These are phyloP conservation scores for Scrobipalpa atriplicella DNA, from an alignment of 2,888 invertebrate species.

Conservation along the genomic window DNA sequence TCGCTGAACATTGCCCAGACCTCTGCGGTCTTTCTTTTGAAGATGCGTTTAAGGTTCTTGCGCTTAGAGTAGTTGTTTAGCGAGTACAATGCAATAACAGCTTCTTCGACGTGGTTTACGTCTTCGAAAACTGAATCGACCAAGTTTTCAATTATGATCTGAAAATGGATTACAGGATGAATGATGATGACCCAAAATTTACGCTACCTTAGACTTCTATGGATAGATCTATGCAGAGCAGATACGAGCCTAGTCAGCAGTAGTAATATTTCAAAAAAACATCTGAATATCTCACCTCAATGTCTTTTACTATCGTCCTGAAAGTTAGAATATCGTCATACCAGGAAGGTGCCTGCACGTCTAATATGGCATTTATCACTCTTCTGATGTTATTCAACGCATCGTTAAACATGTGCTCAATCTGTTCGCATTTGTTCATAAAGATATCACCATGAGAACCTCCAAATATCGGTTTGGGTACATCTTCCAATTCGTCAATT, in stretches of 20 bases:
- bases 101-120: slow-evolving; percentile 91
- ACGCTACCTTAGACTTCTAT: too few relatives aligned
- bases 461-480: slow-evolving; percentile 88
- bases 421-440: slow-evolving; percentile 85
- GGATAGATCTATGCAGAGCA: too few relatives aligned
- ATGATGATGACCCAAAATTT: background rate
- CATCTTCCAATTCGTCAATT: slow-evolving; percentile 87
- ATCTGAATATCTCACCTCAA: slow-evolving; percentile 69
- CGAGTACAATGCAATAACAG: slow-evolving; percentile 88
- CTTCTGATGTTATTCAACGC: slow-evolving; percentile 83
- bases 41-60: slow-evolving; percentile 86
- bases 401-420: slow-evolving; percentile 88
- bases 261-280: background rate
- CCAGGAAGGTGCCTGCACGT: slow-evolving; percentile 92
- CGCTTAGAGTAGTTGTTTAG: slow-evolving; percentile 90
- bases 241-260: too few relatives aligned
- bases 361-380: slow-evolving; percentile 86
- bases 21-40: slow-evolving; percentile 85
- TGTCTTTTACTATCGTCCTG: slow-evolving; percentile 83
- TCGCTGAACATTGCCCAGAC: slow-evolving; percentile 90
- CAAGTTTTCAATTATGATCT: slow-evolving; percentile 92
- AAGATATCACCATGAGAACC: slow-evolving; percentile 88
- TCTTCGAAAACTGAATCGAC: slow-evolving; percentile 90
- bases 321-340: slow-evolving; percentile 87
- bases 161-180: slow-evolving; percentile 34